Evolutionary conservation across 2,797 vertebrate species (phyloP).

Genomic region (Danio choprae): DNA sequence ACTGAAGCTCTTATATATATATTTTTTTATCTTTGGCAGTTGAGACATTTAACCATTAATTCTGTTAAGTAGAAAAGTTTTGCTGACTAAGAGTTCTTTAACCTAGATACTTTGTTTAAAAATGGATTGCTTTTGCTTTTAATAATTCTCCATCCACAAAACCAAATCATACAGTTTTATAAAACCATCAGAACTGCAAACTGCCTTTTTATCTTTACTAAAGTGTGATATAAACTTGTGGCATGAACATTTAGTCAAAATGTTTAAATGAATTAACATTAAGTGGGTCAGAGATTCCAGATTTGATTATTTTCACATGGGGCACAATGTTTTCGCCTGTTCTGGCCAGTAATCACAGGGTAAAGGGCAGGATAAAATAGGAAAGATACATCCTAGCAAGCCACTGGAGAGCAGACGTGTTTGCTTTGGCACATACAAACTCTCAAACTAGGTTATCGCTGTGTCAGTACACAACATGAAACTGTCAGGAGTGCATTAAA

Average conservation of each 20-base stretch:
- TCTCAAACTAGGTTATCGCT: conserved; percentile 6
- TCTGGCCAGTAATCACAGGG: background rate
- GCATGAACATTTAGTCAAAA: too few species aligned
- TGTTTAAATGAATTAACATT: background rate
- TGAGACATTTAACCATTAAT: background rate
- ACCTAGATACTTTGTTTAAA: background rate
- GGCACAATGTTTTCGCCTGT: background rate
- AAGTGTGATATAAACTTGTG: background rate
- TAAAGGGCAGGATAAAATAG: conserved; percentile 12
- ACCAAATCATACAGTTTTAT: background rate
- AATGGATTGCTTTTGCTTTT: background rate
- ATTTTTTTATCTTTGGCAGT: background rate
- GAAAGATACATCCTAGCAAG: background rate
- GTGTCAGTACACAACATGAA: background rate
- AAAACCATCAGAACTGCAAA: background rate
- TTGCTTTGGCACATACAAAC: conserved; percentile 26
- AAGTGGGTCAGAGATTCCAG: background rate
- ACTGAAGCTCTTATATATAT: background rate
- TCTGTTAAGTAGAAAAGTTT: background rate
- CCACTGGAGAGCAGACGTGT: background rate
- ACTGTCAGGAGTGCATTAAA: conserved; percentile 20
- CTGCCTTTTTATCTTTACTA: background rate
- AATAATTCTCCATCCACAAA: background rate
- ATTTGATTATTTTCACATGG: background rate
- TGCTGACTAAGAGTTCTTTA: background rate